Percentiles rank a stretch among this genome's conserved stretches.
Conservation (phyloP, 2,797 vertebrate species). For the Tachyglossus aculeatus region DNA sequence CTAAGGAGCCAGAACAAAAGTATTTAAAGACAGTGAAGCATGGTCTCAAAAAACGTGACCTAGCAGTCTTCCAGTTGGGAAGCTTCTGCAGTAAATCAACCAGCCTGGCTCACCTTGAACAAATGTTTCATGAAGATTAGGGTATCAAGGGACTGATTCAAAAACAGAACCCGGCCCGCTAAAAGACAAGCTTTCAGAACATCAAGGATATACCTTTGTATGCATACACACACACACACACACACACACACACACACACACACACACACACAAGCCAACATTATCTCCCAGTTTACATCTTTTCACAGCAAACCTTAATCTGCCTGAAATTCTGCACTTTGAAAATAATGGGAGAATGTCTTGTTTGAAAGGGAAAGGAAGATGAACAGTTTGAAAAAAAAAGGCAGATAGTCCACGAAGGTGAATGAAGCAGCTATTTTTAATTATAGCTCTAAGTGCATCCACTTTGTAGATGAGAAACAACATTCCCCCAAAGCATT, state of each 20-base stretch:
- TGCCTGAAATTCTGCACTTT: no score
- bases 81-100: not conserved
- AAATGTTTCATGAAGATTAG: not conserved
- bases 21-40: no score
- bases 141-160: not conserved
- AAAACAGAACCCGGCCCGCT: not conserved
- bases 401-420: no score
- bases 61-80: not conserved
- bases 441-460: not conserved
- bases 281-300: no score
- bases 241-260: not conserved
- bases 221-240: not conserved
- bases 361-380: not conserved
- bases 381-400: not conserved
- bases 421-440: not conserved
- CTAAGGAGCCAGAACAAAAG: no score
- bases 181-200: not conserved
- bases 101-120: not conserved
- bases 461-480: not conserved
- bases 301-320: no score
- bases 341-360: no score
- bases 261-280: rapidly evolving
- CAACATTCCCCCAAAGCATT: not conserved
- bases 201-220: not conserved
- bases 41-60: not conserved